These are phyloP conservation scores for Hemistola chrysoprasaria DNA, from an alignment of 2,888 invertebrate species.

Conservation along the genomic window DNA sequence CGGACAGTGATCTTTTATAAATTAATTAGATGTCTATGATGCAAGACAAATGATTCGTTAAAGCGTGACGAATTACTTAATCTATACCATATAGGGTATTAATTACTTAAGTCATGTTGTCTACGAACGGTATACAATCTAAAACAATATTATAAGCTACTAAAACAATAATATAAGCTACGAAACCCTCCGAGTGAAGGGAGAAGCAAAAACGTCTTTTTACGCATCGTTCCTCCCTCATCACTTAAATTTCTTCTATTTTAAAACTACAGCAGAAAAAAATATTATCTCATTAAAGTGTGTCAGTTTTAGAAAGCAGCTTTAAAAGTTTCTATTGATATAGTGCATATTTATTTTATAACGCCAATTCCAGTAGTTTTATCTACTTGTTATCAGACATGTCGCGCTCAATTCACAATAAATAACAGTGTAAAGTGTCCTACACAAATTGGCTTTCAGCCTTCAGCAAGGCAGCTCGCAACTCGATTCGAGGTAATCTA, in stretches of 20 bases:
- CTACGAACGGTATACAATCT: constrained; percentile 59
- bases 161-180: too few species aligned
- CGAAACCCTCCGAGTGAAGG: too few species aligned
- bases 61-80: constrained; percentile 73
- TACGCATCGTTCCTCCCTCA: too few species aligned
- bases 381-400: too few species aligned
- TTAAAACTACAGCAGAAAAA: not conserved
- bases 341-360: too few species aligned
- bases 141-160: too few species aligned
- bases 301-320: too few species aligned
- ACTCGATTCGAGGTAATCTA: constrained; percentile 72
- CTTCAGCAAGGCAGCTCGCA: constrained; percentile 40
- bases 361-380: too few species aligned
- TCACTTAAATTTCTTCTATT: too few species aligned
- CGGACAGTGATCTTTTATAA: constrained; percentile 53
- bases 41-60: constrained; percentile 61
- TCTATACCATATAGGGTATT: constrained; percentile 67
- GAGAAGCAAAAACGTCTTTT: constrained; percentile 11
- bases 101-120: constrained; percentile 47
- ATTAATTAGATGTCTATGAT: constrained; percentile 62
- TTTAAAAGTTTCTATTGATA: too few species aligned
- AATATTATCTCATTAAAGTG: too few species aligned
- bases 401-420: too few species aligned
- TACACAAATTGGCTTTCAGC: constrained; percentile 29
- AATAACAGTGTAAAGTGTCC: constrained; percentile 17